Base-by-base conservation (phyloP, 1,140 invertebrate genomes). In the Bombus consobrinus region DNA sequence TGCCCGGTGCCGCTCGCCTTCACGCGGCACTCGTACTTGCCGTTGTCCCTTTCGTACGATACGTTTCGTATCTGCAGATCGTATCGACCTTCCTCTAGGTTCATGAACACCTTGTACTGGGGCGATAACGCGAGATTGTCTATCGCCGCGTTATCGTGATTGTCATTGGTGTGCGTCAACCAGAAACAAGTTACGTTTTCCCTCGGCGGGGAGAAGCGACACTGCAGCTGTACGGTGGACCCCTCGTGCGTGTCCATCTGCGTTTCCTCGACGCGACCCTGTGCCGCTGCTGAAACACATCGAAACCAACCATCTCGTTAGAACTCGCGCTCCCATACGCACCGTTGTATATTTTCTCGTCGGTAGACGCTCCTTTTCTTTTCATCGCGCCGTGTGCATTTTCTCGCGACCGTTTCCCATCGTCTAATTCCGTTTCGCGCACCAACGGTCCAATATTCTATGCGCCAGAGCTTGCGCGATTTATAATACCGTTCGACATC, bases 31-130 rank as follows among this genome's bases (percentile, higher is more conserved):
- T 98, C 98, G 95, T 99, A 99, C 87, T 97, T 96, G 10, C 98
- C 98, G 93, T 99, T 98, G 95, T 99, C 98, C 1, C 98, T 96
- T 91, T 97, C 97, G 95, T 99, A 99, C 37, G 97, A 97, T 1
- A 98, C 97, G 93, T 98, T 98, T 34, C 96, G 96, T 88, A 99
- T 98, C 92, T 97, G 96, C 89, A 99, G 96, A 95, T 99, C 98
- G 95, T 98, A 99, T 53, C 97, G 96, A 28, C 98, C 98, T 78
- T 97, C 97, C 25, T 96, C 96, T 12, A 98, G 97, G 22, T 94
- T 88, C 94, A 95, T 94, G 74, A 91, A 93, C 0, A 95, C 94
- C 10, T 92, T 90, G 82, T 95, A 95, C 72, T 95, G 90, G 1
- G 94, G 94, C 9, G 94, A 94, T 76, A 95, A 66, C 10, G 94